phyloP scores from a whole-genome alignment of 2,888 invertebrate genomes.

The Pristionchus mayeri region DNA sequence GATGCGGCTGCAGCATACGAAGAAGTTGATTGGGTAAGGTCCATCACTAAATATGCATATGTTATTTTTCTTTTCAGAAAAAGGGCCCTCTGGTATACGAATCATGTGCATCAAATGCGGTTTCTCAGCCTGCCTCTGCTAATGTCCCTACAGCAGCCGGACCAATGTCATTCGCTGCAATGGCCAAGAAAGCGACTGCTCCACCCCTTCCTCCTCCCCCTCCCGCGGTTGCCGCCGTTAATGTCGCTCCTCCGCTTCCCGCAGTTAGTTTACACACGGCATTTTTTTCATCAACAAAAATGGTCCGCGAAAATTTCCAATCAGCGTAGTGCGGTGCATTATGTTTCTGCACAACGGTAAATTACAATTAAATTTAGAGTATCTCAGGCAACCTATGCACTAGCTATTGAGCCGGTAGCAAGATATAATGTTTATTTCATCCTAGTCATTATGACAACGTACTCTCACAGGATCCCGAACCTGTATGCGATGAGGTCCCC shows the following conservation, averaged over 20 bases:
- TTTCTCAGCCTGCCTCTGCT: background rate
- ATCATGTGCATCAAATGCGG: background rate
- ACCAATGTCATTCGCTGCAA: slow-evolving; percentile 40
- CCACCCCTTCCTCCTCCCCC: background rate
- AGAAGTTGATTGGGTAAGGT: slow-evolving; percentile 2
- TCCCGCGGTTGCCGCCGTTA: background rate
- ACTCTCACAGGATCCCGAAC: background rate
- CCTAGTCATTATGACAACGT: background rate
- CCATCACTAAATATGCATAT: background rate
- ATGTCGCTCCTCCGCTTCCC: background rate
- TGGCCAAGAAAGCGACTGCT: slow-evolving; percentile 45
- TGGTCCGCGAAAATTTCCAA: too few relatives aligned
- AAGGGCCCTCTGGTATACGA: slow-evolving; percentile 38
- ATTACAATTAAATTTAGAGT: too few relatives aligned
- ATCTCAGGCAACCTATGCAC: too few relatives aligned
- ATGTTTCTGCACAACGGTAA: too few relatives aligned
- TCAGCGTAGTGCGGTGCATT: too few relatives aligned
- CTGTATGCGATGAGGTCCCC: background rate
- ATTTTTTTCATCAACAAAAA: too few relatives aligned
- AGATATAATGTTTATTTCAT: too few relatives aligned
- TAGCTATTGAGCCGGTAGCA: too few relatives aligned
- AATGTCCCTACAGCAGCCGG: slow-evolving; percentile 14
- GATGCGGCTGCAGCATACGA: background rate
- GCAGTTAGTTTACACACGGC: background rate
- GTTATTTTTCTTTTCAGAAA: slow-evolving; percentile 26